Conservation (phyloP, 2,113 vertebrate species). For the Mionectes macconnelli region DNA sequence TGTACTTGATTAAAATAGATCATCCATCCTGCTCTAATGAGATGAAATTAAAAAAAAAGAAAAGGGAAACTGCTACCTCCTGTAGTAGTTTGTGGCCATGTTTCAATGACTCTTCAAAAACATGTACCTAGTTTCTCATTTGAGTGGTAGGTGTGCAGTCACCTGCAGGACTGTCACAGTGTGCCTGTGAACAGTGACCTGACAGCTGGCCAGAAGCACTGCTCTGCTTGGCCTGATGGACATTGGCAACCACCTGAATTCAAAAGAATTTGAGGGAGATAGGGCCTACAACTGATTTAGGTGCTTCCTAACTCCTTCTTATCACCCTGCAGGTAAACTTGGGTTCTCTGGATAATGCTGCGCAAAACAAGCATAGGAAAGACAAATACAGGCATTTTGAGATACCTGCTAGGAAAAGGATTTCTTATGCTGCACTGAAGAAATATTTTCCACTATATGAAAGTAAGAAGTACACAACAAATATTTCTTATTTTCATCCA, state of each 20-base stretch:
- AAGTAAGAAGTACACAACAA: not conserved
- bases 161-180: not conserved
- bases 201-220: not conserved
- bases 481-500: not conserved
- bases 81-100: not conserved
- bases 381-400: not conserved
- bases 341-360: not conserved
- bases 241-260: not conserved
- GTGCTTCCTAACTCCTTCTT: not conserved
- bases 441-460: not conserved
- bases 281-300: not conserved
- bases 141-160: not conserved
- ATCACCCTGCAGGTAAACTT: not conserved
- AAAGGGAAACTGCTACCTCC: not conserved
- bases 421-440: not conserved
- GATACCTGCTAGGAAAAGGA: not conserved
- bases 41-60: not conserved
- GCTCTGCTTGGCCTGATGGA: not conserved
- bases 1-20: constrained; percentile 49
- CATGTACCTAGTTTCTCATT: not conserved
- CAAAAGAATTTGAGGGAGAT: not conserved
- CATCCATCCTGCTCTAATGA: not conserved
- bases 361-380: not conserved
- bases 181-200: accelerated
- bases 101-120: not conserved